A percentile compares a stretch with the other conserved stretches of the same genome.
Evolutionary conservation across 2,797 vertebrate species (phyloP).

Genomic region (Synaphobranchus kaupii): DNA sequence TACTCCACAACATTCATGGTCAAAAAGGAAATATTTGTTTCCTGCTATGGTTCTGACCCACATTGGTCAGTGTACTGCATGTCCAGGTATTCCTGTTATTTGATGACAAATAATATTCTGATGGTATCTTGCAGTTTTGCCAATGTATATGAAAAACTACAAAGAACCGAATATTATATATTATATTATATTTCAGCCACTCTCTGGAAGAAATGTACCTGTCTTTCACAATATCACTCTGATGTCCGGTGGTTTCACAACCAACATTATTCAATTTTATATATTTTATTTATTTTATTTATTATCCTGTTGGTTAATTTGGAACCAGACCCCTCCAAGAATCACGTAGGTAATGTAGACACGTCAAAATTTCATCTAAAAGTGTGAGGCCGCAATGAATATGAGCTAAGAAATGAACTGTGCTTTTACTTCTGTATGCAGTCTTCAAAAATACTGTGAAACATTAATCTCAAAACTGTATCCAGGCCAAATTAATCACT

Average conservation of each 20-base stretch:
- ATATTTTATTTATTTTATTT: no score
- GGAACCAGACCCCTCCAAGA: no score
- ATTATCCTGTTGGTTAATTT: no score
- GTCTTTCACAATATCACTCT: no score
- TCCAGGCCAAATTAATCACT: background rate
- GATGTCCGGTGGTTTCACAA: no score
- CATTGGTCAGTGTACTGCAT: background rate
- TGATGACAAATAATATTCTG: background rate
- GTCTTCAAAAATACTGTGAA: background rate
- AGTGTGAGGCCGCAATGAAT: background rate
- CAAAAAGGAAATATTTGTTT: background rate
- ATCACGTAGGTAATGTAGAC: background rate
- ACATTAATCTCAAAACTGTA: background rate
- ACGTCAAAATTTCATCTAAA: background rate
- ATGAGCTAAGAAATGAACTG: background rate
- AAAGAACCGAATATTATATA: no score
- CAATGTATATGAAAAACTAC: no score
- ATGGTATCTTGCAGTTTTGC: no score
- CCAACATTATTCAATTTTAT: no score
- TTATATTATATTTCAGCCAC: no score
- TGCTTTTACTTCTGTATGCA: background rate
- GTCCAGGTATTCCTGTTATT: background rate
- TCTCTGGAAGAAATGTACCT: no score
- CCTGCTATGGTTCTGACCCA: background rate
- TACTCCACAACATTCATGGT: background rate